phyloP scores from a whole-genome alignment of 2,797 vertebrate genomes.

The Mergus octosetaceus region DNA sequence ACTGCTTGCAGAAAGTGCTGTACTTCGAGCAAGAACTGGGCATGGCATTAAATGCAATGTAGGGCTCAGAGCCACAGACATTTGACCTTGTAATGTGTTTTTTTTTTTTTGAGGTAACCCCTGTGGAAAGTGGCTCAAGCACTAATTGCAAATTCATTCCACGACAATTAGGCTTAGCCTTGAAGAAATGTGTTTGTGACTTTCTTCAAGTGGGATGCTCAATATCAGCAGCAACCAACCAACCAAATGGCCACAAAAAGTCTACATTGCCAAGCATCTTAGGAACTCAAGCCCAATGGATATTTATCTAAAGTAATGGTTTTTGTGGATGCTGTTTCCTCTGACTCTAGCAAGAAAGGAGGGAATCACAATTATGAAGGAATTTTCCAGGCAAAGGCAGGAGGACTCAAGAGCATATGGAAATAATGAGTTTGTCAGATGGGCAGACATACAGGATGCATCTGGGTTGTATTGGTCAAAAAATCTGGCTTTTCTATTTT shows the following conservation, averaged over 20 bases:
- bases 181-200: background rate
- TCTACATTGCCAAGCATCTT: background rate
- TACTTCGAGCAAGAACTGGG: background rate
- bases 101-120: background rate
- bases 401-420: background rate
- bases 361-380: background rate
- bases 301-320: background rate
- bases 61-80: background rate
- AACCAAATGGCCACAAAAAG: background rate
- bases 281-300: background rate
- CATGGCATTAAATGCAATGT: rapidly evolving
- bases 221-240: background rate
- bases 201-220: background rate
- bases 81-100: background rate
- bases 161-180: background rate
- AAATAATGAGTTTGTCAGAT: background rate
- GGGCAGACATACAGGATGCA: background rate
- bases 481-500: background rate
- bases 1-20: background rate
- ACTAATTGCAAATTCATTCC: background rate
- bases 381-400: background rate
- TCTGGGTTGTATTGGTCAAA: background rate
- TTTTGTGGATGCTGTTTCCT: background rate
- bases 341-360: background rate
- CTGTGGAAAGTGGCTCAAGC: background rate